Evolutionary conservation across 2,113 vertebrate species (phyloP), one percentile per base, ranked within the genome.

Genomic region (Agelaius tricolor): DNA sequence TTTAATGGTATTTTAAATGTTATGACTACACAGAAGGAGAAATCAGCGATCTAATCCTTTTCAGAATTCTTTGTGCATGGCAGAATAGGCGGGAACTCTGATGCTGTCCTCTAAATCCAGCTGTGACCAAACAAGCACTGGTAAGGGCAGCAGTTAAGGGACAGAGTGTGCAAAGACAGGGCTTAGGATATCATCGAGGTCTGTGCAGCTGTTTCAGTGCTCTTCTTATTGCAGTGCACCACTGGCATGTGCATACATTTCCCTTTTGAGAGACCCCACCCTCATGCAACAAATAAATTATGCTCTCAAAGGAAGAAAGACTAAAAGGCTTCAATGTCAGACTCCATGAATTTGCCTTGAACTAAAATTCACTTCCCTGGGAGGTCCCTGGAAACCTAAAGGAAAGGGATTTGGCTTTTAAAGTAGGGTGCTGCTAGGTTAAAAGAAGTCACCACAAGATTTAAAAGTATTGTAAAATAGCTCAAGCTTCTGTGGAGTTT

Each of bases 1-100:
- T 97, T 97, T 97, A 97, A 98, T 97, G 92, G 84, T 93, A 94
- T 98, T 98, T 98, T 97, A 97, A 98, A 98, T 97, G 98, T 97
- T 98, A 96, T 95, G 96, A 96, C 96, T 98, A 71, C 76, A 94
- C 13, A 93, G 91, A 97, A 97, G 61, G 66, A 52, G 80, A 94
- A 96, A 97, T 97, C 87, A 94, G 86, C 49, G 52, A 91, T 89
- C 94, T 97, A 96, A 97, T 96, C 93, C 31, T 91, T 96, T 96
- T 91, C 55, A 57, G 90, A 92, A 96, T 96, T 73, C 84, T 94
- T 80, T 90, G 87, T 91, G 58, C 4, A 0, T 24, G 20, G 72
- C 23, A 51, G 87, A 92, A 93, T 71, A 84, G 52, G 68, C 0
- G 0, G 24, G 62, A 89, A 54, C 39, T 76, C 82, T 77, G 52